Evolutionary conservation across 1,140 invertebrate genomes (phyloP).

Genomic region (Neelides sp.): DNA sequence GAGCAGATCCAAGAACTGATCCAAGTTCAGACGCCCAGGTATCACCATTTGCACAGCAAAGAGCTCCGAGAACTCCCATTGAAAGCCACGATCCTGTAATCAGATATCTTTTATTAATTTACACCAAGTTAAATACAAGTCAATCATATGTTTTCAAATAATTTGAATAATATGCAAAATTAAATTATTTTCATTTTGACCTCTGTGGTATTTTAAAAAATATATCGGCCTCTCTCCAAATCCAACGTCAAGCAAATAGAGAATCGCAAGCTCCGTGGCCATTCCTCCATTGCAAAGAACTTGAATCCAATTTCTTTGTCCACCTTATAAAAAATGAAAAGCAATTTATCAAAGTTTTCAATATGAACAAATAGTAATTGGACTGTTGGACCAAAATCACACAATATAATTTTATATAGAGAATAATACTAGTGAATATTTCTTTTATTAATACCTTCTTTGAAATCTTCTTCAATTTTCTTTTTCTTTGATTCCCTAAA

Average conservation of each 20-base stretch:
- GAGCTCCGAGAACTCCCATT: slow-evolving; percentile 55
- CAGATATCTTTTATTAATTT: too few species aligned
- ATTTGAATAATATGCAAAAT: too few species aligned
- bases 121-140: too few species aligned
- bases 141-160: too few species aligned
- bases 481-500: slow-evolving; percentile 54
- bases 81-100: slow-evolving; percentile 73
- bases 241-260: slow-evolving; percentile 69
- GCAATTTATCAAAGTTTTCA: slow-evolving; percentile 1
- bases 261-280: slow-evolving; percentile 54
- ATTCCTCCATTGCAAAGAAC: slow-evolving; percentile 81
- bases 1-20: slow-evolving; percentile 49
- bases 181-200: too few species aligned
- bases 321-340: slow-evolving; percentile 42
- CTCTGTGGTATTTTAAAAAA: slow-evolving; percentile 58
- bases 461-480: slow-evolving; percentile 63
- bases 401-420: slow-evolving; percentile 2
- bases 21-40: slow-evolving; percentile 86
- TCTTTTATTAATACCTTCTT: slow-evolving; percentile 59
- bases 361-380: not conserved
- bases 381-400: not conserved
- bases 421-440: not conserved
- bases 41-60: slow-evolving; percentile 69
- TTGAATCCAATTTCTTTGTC: slow-evolving; percentile 80
- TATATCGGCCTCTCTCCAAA: slow-evolving; percentile 64